Percentiles rank a stretch among this genome's conserved stretches.
Evolutionary conservation across 2,797 vertebrate genomes (phyloP).

Genomic region (Molossus alvarezi): DNA sequence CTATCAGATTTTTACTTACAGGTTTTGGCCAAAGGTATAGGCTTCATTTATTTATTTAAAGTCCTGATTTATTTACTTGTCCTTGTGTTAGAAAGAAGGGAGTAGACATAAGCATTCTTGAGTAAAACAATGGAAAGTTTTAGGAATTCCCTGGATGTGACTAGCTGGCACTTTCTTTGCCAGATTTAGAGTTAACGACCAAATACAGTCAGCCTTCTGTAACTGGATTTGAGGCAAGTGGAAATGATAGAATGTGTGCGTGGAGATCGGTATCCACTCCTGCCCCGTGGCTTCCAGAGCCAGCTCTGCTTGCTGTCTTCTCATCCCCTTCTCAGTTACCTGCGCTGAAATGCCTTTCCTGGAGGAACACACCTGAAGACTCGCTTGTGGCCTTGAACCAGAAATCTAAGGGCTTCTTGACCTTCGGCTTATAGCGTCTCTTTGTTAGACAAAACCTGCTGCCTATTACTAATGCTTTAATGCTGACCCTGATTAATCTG

Average conservation of each 20-base stretch:
- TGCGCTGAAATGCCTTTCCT: neutral
- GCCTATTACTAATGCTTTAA: neutral
- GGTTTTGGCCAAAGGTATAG: neutral
- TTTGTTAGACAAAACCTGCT: neutral
- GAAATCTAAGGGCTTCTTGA: neutral
- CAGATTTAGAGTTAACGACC: neutral
- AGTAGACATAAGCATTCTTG: neutral
- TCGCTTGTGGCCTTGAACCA: neutral
- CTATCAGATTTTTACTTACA: neutral
- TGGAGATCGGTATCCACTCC: neutral
- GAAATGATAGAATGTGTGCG: neutral
- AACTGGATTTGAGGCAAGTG: neutral
- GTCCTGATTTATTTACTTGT: constrained; percentile 13
- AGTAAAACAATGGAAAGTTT: neutral
- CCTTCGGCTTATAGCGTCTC: neutral
- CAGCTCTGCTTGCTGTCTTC: neutral
- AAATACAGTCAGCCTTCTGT: neutral
- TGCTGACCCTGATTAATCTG: no score
- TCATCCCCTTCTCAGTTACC: neutral
- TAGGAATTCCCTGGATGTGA: neutral
- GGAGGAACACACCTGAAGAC: neutral
- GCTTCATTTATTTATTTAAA: neutral
- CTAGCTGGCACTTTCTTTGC: neutral
- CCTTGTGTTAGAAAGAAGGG: constrained; percentile 13
- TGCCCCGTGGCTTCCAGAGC: fast-evolving